A percentile compares a stretch with the other conserved stretches of the same genome.
These are phyloP conservation scores for Odontamblyopus lacepedii DNA, from an alignment of 2,797 vertebrate species.

Conservation along the genomic window DNA sequence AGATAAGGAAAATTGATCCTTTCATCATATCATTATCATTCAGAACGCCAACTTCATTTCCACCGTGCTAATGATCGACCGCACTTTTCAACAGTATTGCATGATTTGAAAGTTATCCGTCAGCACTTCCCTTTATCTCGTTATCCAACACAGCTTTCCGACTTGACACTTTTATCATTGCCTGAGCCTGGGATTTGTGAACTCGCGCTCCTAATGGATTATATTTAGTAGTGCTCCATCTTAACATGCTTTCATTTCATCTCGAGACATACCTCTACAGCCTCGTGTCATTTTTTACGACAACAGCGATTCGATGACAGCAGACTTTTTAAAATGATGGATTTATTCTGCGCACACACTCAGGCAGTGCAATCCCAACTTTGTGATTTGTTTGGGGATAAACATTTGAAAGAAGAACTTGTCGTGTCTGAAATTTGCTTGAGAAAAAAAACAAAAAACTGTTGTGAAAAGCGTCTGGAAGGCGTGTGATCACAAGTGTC, in stretches of 20 bases:
- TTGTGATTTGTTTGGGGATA: conserved; percentile 29
- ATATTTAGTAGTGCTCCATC: conserved; percentile 11
- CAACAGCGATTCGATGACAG: neutral
- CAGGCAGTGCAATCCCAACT: conserved; percentile 14
- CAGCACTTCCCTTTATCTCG: neutral
- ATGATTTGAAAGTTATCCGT: neutral
- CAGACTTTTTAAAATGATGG: conserved; percentile 25
- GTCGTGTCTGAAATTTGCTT: conserved; percentile 36
- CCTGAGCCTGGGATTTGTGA: neutral
- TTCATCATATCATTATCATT: too few species aligned
- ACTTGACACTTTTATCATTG: conserved; percentile 4
- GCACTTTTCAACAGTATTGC: neutral
- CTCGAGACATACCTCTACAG: conserved; percentile 5
- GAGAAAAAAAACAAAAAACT: conserved; percentile 18
- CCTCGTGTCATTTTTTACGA: conserved; percentile 15
- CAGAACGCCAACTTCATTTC: neutral
- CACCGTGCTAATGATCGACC: neutral
- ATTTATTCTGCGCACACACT: conserved; percentile 28
- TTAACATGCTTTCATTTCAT: conserved; percentile 9
- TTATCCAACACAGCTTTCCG: neutral
- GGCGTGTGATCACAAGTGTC: conserved; percentile 62
- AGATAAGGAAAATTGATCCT: too few species aligned
- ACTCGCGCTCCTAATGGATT: conserved; percentile 1
- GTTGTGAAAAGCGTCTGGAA: conserved; percentile 30
- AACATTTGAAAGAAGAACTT: conserved; percentile 42